Evolutionary conservation across 2,888 invertebrate species (phyloP), one percentile per base, ranked within the genome.

Genomic region (Didymodactylos carnosus): DNA sequence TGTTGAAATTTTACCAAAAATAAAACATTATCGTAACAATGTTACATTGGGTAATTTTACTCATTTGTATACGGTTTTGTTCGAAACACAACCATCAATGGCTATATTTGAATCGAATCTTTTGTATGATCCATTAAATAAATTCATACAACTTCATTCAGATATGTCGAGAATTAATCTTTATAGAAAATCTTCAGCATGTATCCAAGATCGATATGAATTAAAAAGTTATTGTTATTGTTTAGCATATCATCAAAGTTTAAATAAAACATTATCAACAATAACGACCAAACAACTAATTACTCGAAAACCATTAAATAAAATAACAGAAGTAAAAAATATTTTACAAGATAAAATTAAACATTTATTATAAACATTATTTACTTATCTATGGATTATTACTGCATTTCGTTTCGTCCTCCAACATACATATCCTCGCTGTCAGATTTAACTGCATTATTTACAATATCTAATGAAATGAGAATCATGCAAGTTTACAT

Each of bases 211-310:
- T 39, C 29, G 35, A 62, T 73, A 73, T 40, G 39, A 70, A 40
- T 49, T 73, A 29, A 69, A 69, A 19, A 69, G 49, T 49, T 73
- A 40, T 70, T 73, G 73, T 40, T 73, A 73, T 40, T 73, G 73
- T 49, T 35, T 69, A 39, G 41, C 69, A 16, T 73, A 69, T 69
- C 69, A 73, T 69, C 40, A 69, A 25, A 39, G 40, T 5, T 19
- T 69, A 29, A 19, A 62, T 10, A 10, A 19, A 19, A 35, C 29
- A 4, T 35, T 14, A 35, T 62, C 62, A 5, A n/a, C 19, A 3
- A 4, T 10, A 8, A 7, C n/a, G 16, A 35, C 35, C 16, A n/a
- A 19, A 35, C 62, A 62, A 62, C n/a, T n/a, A n/a, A n/a, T n/a
- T n/a, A n/a, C n/a, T n/a, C n/a, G n/a, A n/a, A n/a, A n/a, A n/a